Percentiles rank a stretch among this genome's conserved stretches.
Conservation (phyloP, 1,140 invertebrate species). For the Galleria mellonella region DNA sequence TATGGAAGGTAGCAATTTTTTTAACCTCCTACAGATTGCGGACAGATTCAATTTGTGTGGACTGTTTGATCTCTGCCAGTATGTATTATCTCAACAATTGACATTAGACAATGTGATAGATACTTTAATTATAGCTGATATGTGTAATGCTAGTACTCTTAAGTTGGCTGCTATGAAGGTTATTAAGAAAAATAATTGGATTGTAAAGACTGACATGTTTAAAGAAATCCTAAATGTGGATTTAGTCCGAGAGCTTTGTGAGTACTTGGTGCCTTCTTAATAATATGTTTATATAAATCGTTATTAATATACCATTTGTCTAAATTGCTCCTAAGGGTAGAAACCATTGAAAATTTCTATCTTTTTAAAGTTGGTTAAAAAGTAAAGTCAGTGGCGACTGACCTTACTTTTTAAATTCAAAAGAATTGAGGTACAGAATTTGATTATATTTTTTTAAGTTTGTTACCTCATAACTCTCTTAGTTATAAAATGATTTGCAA, state of each 20-base stretch:
- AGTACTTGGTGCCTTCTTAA: slow-evolving; percentile 26
- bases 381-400: no score
- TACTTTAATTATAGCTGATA: slow-evolving; percentile 41
- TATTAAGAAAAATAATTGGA: slow-evolving; percentile 39
- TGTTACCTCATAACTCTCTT: no score
- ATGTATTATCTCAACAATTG: slow-evolving; percentile 35
- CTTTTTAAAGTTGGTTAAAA: no score
- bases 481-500: no score
- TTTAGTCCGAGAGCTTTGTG: slow-evolving; percentile 46
- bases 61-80: slow-evolving; percentile 37
- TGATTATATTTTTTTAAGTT: no score
- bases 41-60: slow-evolving; percentile 48
- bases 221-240: slow-evolving; percentile 44
- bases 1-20: slow-evolving; percentile 38
- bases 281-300: not conserved
- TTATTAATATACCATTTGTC: not conserved
- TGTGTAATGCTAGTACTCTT: slow-evolving; percentile 42
- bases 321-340: no score
- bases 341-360: no score
- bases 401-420: no score
- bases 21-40: slow-evolving; percentile 45
- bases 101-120: slow-evolving; percentile 46
- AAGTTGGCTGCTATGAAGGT: slow-evolving; percentile 46
- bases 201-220: slow-evolving; percentile 36
- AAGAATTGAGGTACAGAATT: no score